phyloP scores from a whole-genome alignment of 2,113 vertebrate genomes.

The Natator depressus region DNA sequence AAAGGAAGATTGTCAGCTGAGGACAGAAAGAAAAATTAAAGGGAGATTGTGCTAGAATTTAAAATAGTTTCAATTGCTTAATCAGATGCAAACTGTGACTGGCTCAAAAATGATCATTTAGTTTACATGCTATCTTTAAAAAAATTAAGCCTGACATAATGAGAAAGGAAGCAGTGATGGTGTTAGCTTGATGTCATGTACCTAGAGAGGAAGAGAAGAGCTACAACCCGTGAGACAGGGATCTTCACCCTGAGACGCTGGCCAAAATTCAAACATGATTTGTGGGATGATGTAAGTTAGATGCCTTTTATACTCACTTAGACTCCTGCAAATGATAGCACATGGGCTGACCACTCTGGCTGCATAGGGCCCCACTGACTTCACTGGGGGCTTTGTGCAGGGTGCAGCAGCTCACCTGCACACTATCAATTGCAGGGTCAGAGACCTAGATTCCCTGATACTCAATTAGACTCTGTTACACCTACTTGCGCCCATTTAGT shows the following conservation, averaged over 20 bases:
- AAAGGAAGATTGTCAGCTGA: neutral
- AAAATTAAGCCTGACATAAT: neutral
- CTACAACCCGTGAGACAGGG: neutral
- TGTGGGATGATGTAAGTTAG: neutral
- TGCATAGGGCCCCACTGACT: neutral
- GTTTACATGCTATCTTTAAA: neutral
- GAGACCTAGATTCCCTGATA: neutral
- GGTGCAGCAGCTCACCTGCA: rapidly evolving
- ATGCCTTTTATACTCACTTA: neutral
- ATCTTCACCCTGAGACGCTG: neutral
- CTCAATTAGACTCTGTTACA: neutral
- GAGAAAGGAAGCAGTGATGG: neutral
- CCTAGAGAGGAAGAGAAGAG: neutral
- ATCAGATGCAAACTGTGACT: neutral
- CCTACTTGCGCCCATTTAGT: rapidly evolving
- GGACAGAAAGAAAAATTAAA: neutral
- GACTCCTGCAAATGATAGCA: neutral
- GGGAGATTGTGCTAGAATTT: neutral
- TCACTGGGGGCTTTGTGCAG: neutral
- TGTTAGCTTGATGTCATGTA: neutral
- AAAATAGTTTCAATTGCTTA: neutral
- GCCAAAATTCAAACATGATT: neutral
- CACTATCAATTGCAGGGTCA: neutral
- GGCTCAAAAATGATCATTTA: neutral
- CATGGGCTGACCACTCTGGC: neutral